A percentile compares a stretch with the other conserved stretches of the same genome.
phyloP scores from a whole-genome alignment of 53 echinoderm and acorn worm species.

The Paelopatides confundens region DNA sequence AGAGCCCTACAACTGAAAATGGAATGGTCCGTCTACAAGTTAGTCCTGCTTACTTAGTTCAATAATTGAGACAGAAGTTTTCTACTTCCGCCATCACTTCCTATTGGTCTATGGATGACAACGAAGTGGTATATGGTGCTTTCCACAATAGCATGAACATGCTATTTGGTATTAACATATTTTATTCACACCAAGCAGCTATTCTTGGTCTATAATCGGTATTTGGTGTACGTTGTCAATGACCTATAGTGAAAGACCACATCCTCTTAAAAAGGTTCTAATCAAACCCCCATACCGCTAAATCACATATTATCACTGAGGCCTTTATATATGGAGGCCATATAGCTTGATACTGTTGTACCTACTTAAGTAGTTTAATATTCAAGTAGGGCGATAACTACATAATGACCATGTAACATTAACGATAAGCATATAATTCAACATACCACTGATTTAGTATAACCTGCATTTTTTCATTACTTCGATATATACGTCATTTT shows the following conservation, averaged over 20 bases:
- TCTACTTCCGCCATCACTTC: conserved; percentile 46
- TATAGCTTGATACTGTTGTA: not conserved
- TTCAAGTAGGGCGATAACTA: not conserved
- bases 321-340: not conserved
- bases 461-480: not conserved
- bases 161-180: not conserved
- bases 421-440: too few relatives aligned
- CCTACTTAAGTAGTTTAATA: not conserved
- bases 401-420: too few relatives aligned
- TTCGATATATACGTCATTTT: too few relatives aligned
- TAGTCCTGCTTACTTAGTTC: conserved; percentile 11
- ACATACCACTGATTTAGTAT: too few relatives aligned
- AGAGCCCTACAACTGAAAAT: conserved; percentile 15
- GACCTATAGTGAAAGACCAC: not conserved
- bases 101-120: conserved; percentile 45
- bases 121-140: conserved; percentile 22
- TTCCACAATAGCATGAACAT: conserved; percentile 19
- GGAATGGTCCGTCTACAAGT: conserved; percentile 35
- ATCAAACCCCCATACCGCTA: not conserved
- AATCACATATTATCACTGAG: not conserved
- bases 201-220: not conserved
- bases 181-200: not conserved
- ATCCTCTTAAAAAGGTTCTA: not conserved
- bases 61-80: conserved; percentile 31
- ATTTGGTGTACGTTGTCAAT: not conserved